Percentiles rank a stretch among this genome's conserved stretches.
Evolutionary conservation across 1,140 invertebrate genomes (phyloP).

Genomic region (Cydia amplana): DNA sequence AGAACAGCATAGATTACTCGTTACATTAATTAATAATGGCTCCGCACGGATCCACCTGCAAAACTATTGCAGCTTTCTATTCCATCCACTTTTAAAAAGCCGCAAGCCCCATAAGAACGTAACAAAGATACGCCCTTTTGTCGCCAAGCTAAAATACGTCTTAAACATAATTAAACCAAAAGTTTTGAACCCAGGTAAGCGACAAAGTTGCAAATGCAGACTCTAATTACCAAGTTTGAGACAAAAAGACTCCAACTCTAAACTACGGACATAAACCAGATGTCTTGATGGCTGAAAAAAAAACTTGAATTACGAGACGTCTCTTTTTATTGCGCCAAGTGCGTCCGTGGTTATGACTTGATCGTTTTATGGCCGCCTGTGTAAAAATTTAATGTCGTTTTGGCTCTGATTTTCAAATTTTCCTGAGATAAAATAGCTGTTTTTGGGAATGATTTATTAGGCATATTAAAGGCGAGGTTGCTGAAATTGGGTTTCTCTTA

Average conservation of each 20-base stretch:
- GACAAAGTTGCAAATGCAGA: conserved; percentile 15
- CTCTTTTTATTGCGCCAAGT: conserved; percentile 47
- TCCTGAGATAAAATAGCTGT: not conserved
- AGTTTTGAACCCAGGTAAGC: conserved; percentile 11
- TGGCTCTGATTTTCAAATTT: conserved; percentile 16
- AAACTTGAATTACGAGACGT: conserved; percentile 44
- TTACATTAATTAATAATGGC: not conserved
- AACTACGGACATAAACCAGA: conserved; percentile 23
- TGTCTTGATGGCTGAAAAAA: conserved; percentile 35
- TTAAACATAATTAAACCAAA: not conserved
- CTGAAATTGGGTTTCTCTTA: not conserved
- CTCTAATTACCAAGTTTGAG: not conserved
- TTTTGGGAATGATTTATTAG: not conserved
- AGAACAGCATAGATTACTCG: too few species aligned
- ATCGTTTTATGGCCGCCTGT: conserved; percentile 48
- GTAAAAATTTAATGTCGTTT: conserved; percentile 43
- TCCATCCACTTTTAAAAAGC: not conserved
- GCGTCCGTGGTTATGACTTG: conserved; percentile 47
- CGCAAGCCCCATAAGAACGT: not conserved
- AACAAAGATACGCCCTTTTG: not conserved
- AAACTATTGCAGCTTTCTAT: not conserved
- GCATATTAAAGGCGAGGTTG: not conserved
- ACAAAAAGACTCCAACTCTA: conserved; percentile 16
- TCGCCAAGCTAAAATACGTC: not conserved
- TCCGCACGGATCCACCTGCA: not conserved